Base-by-base conservation (phyloP, 2,797 vertebrate genomes). In the Tokudaia tokunoshimensis region DNA sequence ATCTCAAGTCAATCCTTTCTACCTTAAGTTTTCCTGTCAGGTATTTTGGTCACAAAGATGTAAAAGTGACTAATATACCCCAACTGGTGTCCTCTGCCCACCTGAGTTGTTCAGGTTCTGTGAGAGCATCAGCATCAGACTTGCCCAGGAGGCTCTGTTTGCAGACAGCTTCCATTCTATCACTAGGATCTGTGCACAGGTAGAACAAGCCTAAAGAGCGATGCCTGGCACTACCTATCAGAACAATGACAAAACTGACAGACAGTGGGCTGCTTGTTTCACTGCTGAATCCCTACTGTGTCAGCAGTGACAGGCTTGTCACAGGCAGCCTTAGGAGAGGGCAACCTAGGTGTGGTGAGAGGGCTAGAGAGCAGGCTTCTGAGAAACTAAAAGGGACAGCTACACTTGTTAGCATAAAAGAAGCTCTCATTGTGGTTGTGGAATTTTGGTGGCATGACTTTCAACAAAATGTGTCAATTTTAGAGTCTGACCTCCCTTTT, bases 401-500 rank as follows among this genome's bases (percentile, higher is more conserved):
- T 37, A 47, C 5, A 3, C 1, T 2, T 26, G 24, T 86, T 29
- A 57, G 47, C 10, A 55, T 22, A 24, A 15, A 85, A 67, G 72
- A 57, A 70, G 26, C 41, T 61, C n/a, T 50, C 26, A 24, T 10
- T 20, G n/a, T 12, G 70, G n/a, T 70, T 47, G 81, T 57, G 8
- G 20, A 50, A 67, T 81, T 81, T 84, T 47, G 26, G 19, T 72
- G 22, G 29, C 6, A 59, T 55, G 20, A 6, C 20, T 85, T 92
- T 74, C 29, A 78, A 70, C 10, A 92, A 81, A 85, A 70, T 37
- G 37, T 34, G 55, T 37, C 70, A 82, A 90, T 81, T 95, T 89
- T 96, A 55, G 44, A 92, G 41, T 92, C 2, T 1, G 9, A 37
- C n/a, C 11, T 52, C 29, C 37, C 34, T 52, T 13, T 22, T 6